phyloP scores from a whole-genome alignment of 2,113 vertebrate genomes.

The Xenus cinereus region DNA sequence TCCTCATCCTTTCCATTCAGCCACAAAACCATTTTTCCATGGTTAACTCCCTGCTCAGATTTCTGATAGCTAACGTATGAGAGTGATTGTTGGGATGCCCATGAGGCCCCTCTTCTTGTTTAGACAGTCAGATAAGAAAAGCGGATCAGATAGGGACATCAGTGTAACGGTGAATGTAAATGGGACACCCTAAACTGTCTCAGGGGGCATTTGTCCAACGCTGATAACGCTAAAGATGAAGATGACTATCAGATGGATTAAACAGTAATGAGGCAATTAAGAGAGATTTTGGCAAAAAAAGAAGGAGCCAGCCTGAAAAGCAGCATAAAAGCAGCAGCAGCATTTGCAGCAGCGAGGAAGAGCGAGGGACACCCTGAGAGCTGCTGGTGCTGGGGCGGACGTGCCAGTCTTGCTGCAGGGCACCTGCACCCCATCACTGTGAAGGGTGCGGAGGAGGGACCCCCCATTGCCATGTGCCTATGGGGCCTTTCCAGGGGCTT shows the following conservation, averaged over 20 bases:
- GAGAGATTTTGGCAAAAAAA: background rate
- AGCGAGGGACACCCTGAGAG: background rate
- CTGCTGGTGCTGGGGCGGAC: background rate
- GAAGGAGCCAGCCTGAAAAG: background rate
- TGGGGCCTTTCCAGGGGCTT: background rate
- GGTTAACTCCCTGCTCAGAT: background rate
- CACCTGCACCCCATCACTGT: background rate
- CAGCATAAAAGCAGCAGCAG: background rate
- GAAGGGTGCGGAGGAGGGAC: background rate
- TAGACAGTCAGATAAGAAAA: background rate
- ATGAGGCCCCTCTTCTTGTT: background rate
- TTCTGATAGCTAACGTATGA: background rate
- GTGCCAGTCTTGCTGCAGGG: background rate
- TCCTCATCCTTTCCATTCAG: background rate
- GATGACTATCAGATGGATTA: background rate
- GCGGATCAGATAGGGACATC: background rate
- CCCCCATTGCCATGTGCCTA: fast-evolving
- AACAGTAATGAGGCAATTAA: background rate
- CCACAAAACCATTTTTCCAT: background rate
- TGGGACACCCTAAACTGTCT: background rate
- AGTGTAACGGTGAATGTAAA: background rate
- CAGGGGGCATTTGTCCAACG: background rate
- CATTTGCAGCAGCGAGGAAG: background rate
- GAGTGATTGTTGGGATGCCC: background rate
- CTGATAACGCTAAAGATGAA: background rate